Base-by-base conservation (phyloP, 1,140 invertebrate species). In the Bombus waltoni region DNA sequence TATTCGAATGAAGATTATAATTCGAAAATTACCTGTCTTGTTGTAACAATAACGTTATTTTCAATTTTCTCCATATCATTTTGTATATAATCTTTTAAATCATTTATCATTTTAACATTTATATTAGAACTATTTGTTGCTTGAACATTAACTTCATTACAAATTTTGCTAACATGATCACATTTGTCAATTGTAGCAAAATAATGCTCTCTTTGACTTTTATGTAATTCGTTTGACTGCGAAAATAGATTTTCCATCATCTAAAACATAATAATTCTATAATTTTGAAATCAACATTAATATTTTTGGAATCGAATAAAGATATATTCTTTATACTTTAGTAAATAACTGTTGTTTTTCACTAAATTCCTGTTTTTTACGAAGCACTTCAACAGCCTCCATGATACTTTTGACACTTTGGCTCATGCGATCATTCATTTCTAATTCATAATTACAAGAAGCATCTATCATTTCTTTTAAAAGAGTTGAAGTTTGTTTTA, bases 391-490 rank as follows among this genome's bases (percentile, higher is more conserved):
- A 28, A 93, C 22, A 22, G 83, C 83, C 72, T 91, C 68, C 73
- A 91, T 87, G 10, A 94, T 89, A 4, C 83, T 73, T 4, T 84
- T 10, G 47, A 95, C 71, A 53, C 89, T 89, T 70, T 90, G 86
- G 1, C 79, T 35, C 10, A 94, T 88, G 32, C 85, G 68, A 78
- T 94, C 86, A 47, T 88, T 83, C 88, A 92, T 90, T 9, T 77
- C 57, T 6, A 92, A 62, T 81, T 91, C 82, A 57, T 83, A 78
- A 10, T 91, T 81, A 75, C 91, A 93, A 47, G 93, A 75, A 8
- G 74, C 68, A 42, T 90, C 77, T n/a, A 93, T 85, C n/a, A 92
- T 92, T 74, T 93, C 85, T n/a, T 93, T 92, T 11, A 88, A 77
- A 28, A 77, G 88, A 47, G 53, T 83, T 10, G 85, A 44, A 40